Evolutionary conservation across 2,113 vertebrate species (phyloP).

Genomic region (Halcyon malimbica): DNA sequence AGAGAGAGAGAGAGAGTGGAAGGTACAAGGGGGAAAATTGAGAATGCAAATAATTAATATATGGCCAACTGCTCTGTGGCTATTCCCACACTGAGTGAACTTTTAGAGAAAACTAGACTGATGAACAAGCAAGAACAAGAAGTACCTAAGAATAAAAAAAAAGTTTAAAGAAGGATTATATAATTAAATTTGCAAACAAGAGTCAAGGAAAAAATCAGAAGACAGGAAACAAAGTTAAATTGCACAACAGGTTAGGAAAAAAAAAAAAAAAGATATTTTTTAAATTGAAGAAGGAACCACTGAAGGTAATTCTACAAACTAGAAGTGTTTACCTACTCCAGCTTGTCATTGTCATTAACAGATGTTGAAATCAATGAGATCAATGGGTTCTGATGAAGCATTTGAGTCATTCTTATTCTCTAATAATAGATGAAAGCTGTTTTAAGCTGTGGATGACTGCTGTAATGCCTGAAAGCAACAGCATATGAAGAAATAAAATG

Average conservation of each 20-base stretch:
- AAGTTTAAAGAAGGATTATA: constrained; percentile 1
- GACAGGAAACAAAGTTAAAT: background rate
- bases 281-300: constrained; percentile 2
- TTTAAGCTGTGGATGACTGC: background rate
- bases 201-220: background rate
- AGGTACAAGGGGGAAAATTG: background rate
- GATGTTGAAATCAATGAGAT: constrained; percentile 33
- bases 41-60: background rate
- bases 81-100: background rate
- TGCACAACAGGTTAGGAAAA: background rate
- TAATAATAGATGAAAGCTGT: background rate
- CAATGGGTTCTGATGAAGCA: constrained; percentile 4
- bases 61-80: background rate
- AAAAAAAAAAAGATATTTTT: background rate
- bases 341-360: background rate
- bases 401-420: background rate
- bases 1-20: background rate
- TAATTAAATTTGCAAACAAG: constrained; percentile 1
- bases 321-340: background rate
- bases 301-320: background rate
- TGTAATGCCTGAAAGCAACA: background rate
- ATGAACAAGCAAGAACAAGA: constrained; percentile 24
- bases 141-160: background rate
- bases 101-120: constrained; percentile 5
- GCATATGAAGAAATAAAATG: background rate